These are phyloP conservation scores for Phoebastria nigripes DNA, from an alignment of 2,797 vertebrate species.

Conservation along the genomic window DNA sequence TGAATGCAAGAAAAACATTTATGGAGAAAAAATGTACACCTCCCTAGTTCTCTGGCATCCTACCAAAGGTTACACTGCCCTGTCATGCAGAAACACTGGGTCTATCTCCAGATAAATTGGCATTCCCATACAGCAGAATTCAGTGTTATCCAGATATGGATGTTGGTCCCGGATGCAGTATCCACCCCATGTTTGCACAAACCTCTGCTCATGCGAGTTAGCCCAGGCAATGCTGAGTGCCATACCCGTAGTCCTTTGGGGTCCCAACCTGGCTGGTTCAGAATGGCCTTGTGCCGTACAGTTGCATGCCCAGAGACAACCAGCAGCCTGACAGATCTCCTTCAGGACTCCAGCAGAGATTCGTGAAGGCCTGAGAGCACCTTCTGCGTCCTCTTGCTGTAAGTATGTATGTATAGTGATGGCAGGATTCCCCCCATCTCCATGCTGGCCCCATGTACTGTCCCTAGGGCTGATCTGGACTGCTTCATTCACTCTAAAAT, in stretches of 20 bases:
- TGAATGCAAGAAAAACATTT: neutral
- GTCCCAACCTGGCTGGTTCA: neutral
- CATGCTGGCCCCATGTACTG: neutral
- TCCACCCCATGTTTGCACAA: neutral
- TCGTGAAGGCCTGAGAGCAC: neutral
- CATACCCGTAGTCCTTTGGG: rapidly evolving
- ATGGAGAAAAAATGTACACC: neutral
- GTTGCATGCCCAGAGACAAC: neutral
- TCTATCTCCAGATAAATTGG: neutral
- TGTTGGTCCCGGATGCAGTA: neutral
- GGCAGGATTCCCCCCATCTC: neutral
- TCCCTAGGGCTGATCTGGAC: neutral
- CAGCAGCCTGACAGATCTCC: neutral
- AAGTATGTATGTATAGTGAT: neutral
- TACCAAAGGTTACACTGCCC: neutral
- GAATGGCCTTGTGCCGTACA: neutral
- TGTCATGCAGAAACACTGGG: neutral
- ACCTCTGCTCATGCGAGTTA: neutral
- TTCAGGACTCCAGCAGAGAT: neutral
- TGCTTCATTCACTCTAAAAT: neutral
- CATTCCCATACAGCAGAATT: neutral
- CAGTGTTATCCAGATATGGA: neutral
- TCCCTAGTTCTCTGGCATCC: neutral
- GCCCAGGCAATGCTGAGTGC: neutral
- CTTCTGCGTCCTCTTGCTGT: neutral